phyloP scores from a whole-genome alignment of 1,140 invertebrate genomes.

The Phenacoccus solenopsis region DNA sequence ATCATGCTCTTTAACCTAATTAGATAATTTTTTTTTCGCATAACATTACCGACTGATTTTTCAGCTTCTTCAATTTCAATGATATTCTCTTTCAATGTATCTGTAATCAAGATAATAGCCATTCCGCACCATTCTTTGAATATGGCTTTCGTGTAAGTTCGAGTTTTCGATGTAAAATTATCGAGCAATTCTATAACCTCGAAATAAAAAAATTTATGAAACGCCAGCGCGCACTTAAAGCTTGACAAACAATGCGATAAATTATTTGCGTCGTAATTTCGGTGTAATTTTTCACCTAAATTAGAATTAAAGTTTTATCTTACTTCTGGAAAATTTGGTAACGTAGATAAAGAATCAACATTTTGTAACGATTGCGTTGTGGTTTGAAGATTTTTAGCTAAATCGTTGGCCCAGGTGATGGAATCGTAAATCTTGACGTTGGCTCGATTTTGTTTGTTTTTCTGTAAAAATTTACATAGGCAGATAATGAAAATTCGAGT shows the following conservation, averaged over 20 bases:
- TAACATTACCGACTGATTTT: not conserved
- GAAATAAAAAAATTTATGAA: not conserved
- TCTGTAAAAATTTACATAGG: not conserved
- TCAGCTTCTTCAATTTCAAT: not conserved
- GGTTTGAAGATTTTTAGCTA: not conserved
- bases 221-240: not conserved
- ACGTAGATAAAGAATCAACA: not conserved
- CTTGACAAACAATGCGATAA: too few species aligned
- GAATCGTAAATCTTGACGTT: not conserved
- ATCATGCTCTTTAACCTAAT: not conserved
- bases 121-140: not conserved
- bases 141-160: not conserved
- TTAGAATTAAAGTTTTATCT: not conserved
- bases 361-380: not conserved
- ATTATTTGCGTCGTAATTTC: too few species aligned
- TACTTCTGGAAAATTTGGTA: not conserved
- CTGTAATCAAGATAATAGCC: not conserved
- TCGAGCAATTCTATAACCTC: not conserved
- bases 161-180: not conserved
- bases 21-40: not conserved
- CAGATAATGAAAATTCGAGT: too few species aligned
- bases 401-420: not conserved
- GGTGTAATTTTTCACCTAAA: too few species aligned
- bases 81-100: not conserved
- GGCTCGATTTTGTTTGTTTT: not conserved